phyloP scores from a whole-genome alignment of 1,140 invertebrate species.

The Drosophila triauraria region DNA sequence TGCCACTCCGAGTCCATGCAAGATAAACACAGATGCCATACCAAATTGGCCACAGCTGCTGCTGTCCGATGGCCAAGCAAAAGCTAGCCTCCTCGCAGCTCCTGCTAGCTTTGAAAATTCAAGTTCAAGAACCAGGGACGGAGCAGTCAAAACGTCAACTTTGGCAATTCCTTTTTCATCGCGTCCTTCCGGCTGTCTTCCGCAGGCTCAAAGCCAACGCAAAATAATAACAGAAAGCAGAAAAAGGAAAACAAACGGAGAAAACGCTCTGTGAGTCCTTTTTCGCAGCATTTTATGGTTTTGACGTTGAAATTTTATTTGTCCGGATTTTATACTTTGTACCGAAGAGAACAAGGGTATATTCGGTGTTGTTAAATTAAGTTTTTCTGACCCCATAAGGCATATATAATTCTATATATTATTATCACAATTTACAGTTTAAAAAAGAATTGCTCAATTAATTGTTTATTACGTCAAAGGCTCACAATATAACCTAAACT shows the following conservation, averaged over 20 bases:
- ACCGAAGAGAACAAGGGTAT: not conserved
- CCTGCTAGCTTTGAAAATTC: not conserved
- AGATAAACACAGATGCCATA: constrained; percentile 4
- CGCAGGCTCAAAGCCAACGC: constrained; percentile 2
- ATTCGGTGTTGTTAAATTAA: too few species aligned
- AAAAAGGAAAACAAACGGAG: constrained; percentile 9
- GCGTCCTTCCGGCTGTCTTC: constrained; percentile 21
- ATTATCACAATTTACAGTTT: too few species aligned
- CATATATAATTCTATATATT: too few species aligned
- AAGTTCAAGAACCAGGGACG: constrained; percentile 59
- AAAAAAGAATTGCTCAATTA: too few species aligned
- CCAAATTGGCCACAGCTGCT: constrained; percentile 12
- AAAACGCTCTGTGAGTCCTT: not conserved
- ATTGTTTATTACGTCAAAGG: too few species aligned
- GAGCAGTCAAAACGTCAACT: constrained; percentile 40
- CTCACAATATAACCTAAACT: too few species aligned
- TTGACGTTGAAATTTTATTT: constrained; percentile 21
- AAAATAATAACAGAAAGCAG: not conserved
- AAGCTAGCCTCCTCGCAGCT: not conserved
- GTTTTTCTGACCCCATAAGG: too few species aligned
- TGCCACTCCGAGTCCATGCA: not conserved
- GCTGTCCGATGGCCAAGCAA: constrained; percentile 10
- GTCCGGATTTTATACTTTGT: not conserved
- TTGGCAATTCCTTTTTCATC: constrained; percentile 34
- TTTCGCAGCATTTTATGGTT: constrained; percentile 21